Base-by-base conservation (phyloP, 1,140 invertebrate genomes). In the Leptopilina boulardi region DNA sequence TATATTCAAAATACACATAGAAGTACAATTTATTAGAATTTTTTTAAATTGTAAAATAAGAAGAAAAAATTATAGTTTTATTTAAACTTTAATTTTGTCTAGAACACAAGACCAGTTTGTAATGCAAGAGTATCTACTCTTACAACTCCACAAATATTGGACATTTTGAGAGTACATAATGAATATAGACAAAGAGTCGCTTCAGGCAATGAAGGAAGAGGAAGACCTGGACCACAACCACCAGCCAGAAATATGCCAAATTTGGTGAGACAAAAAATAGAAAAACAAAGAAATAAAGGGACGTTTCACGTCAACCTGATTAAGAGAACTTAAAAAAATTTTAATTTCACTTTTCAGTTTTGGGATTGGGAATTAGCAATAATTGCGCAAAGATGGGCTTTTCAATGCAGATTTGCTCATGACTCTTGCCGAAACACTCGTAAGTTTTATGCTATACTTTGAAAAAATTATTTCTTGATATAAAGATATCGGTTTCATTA, bases 201-300 rank as follows among this genome's bases (percentile, higher is more conserved):
- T 9, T 82, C 70, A 6, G 92, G 92, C 4, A 75, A 81, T 23
- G 91, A 93, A 82, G 73, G 34, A 0, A 73, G 88, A 74, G 92
- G 92, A 74, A 77, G 77, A 3, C 88, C 87, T 19, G 90, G 91
- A 15, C 92, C 92, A 76, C 91, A 91, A 0, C 59, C 81, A 15
- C 91, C 91, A 2, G 92, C 91, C 0, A 80, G 89, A 8, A 91
- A 92, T 78, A 92, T 92, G 92, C 86, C 85, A 76, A 78, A 87
- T 59, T 72, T 93, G 79, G 89, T 92, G 81, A 86, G 85, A 74
- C 18, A 30, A 47, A n/a, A n/a, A n/a, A n/a, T n/a, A 79, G 78
- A 21, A 10, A 13, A n/a, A 3, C 30, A 6, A 34, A 3, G 2
- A 34, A 34, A 3, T 3, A 3, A 34, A 2, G 30, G 6, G 2